phyloP scores from a whole-genome alignment of 1,140 invertebrate species.

The Monochamus saltuarius region DNA sequence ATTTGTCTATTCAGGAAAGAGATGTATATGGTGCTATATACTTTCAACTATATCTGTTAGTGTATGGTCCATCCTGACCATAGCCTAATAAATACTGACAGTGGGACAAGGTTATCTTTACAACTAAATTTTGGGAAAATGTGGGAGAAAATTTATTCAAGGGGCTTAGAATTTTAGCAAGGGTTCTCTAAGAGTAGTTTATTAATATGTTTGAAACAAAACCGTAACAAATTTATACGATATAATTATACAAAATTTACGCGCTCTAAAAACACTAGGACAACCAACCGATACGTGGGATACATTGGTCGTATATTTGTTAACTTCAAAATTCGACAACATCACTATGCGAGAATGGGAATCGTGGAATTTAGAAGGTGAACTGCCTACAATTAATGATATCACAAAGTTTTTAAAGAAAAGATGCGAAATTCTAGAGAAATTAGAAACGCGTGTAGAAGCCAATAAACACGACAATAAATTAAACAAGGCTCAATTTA shows the following conservation, averaged over 20 bases:
- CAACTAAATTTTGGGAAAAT: no score
- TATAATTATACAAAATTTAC: background rate
- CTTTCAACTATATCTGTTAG: no score
- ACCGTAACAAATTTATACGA: no score
- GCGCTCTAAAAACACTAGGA: slow-evolving; percentile 13
- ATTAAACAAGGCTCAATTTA: background rate
- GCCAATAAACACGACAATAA: background rate
- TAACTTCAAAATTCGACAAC: slow-evolving; percentile 17
- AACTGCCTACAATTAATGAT: slow-evolving; percentile 13
- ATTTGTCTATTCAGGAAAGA: no score
- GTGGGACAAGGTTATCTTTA: no score
- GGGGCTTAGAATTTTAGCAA: no score
- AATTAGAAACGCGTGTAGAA: background rate
- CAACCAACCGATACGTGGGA: slow-evolving; percentile 22
- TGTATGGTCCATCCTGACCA: no score
- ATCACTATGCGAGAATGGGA: slow-evolving; percentile 20
- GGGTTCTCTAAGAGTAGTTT: no score
- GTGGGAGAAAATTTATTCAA: no score
- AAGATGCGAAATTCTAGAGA: slow-evolving; percentile 16
- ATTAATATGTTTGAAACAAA: no score
- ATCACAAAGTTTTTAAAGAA: slow-evolving; percentile 21
- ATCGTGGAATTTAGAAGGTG: background rate
- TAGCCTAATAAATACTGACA: no score
- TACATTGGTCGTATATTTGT: slow-evolving; percentile 20
- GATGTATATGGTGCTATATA: no score